These are phyloP conservation scores for Athetis lepigone DNA, from an alignment of 2,888 invertebrate species.

Conservation along the genomic window DNA sequence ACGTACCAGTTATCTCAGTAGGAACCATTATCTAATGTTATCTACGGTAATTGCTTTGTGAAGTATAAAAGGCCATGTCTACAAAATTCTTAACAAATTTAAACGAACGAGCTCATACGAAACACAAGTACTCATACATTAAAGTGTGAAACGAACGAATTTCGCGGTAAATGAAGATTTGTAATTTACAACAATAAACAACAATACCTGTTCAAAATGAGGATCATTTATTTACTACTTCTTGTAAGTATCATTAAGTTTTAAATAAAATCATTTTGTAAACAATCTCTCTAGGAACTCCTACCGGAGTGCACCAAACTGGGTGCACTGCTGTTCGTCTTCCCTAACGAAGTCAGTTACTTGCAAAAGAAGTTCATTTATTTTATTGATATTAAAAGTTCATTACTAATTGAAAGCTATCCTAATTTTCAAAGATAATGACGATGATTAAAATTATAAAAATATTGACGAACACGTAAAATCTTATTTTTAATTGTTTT, in stretches of 20 bases:
- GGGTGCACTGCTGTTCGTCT: no score
- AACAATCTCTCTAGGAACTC: no score
- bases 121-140: slow-evolving; percentile 72
- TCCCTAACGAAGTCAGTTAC: no score
- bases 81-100: slow-evolving; percentile 73
- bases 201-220: slow-evolving; percentile 77
- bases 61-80: slow-evolving; percentile 83
- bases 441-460: neutral
- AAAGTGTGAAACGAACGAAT: slow-evolving; percentile 85
- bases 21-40: slow-evolving; percentile 86
- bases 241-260: slow-evolving; percentile 77
- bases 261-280: neutral
- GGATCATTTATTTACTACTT: slow-evolving; percentile 79
- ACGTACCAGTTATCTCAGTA: slow-evolving; percentile 78
- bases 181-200: slow-evolving; percentile 48
- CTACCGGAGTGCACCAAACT: no score
- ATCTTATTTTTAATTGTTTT: slow-evolving; percentile 62
- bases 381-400: no score
- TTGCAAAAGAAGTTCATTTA: no score
- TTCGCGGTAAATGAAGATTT: slow-evolving; percentile 74
- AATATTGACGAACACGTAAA: neutral
- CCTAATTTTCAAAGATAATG: no score
- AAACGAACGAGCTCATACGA: slow-evolving; percentile 87
- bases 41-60: slow-evolving; percentile 82
- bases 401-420: no score